Evolutionary conservation across 2,113 vertebrate genomes (phyloP).

Genomic region (Columba livia): DNA sequence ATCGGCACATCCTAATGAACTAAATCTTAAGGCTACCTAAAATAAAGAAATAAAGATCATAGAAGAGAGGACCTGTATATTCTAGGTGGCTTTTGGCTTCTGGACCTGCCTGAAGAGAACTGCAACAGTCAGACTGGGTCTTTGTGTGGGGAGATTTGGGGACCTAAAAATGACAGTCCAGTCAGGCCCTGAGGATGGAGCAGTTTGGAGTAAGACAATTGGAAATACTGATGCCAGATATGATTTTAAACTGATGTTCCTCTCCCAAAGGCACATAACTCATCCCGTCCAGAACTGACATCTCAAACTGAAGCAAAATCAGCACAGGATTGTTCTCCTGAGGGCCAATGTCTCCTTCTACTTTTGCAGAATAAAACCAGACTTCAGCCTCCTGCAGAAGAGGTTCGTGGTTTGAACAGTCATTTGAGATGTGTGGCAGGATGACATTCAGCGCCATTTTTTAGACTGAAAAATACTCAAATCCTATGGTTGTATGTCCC

Average conservation of each 20-base stretch:
- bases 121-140: background rate
- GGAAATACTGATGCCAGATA: background rate
- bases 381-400: background rate
- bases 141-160: background rate
- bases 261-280: background rate
- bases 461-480: background rate
- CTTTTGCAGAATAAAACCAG: background rate
- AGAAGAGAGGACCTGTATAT: background rate
- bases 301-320: background rate
- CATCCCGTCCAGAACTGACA: background rate
- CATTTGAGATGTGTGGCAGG: background rate
- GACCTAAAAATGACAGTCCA: background rate
- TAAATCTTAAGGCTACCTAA: background rate
- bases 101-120: background rate
- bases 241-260: background rate
- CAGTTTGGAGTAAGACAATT: background rate
- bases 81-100: background rate
- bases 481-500: background rate
- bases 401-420: background rate
- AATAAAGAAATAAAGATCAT: background rate
- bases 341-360: background rate
- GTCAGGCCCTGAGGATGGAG: background rate
- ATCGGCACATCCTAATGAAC: background rate
- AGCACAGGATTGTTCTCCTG: background rate
- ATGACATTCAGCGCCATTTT: background rate